phyloP scores from a whole-genome alignment of 1,140 invertebrate genomes.

The Diorhabda elongata region DNA sequence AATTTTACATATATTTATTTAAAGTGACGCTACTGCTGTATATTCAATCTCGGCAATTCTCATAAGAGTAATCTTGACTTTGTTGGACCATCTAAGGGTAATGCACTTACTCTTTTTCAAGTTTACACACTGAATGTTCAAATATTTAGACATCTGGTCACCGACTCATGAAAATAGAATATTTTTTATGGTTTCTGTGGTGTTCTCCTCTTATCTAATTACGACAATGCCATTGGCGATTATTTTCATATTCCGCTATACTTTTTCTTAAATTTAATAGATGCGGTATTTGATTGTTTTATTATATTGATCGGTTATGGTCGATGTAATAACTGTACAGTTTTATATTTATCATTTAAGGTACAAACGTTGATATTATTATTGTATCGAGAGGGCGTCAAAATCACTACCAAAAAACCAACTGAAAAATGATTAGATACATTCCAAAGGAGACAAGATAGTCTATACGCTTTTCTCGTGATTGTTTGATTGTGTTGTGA shows the following conservation, averaged over 20 bases:
- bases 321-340: neutral
- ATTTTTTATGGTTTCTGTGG: neutral
- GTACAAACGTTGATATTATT: neutral
- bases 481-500: too few relatives aligned
- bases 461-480: too few relatives aligned
- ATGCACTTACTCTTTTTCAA: neutral
- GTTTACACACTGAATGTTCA: conserved; percentile 2
- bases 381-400: neutral
- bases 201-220: neutral
- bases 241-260: too few relatives aligned
- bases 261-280: too few relatives aligned
- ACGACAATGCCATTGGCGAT: neutral
- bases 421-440: too few relatives aligned
- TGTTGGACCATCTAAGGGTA: neutral
- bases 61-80: neutral
- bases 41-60: neutral
- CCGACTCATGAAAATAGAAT: neutral
- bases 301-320: neutral
- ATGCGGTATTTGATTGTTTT: neutral
- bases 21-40: neutral
- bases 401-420: neutral
- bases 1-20: too few relatives aligned
- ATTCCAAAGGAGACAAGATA: too few relatives aligned
- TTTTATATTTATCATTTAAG: neutral
- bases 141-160: conserved; percentile 2